Conservation (phyloP, 1,140 invertebrate species). For the Lucilia cuprina region DNA sequence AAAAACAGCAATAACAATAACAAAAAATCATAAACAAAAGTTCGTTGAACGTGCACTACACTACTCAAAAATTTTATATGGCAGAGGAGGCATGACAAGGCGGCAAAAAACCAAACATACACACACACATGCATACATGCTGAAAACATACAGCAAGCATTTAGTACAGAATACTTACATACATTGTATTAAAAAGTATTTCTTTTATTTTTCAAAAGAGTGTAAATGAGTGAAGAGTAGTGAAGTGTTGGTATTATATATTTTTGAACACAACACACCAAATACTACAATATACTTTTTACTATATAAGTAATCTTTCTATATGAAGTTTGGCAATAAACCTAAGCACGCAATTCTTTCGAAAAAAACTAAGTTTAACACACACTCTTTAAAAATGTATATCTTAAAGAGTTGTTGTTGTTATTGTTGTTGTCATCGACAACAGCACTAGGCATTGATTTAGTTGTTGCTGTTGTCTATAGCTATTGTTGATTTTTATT, state of each 20-base stretch:
- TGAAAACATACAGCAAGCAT: neutral
- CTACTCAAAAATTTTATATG: neutral
- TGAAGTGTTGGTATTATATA: neutral
- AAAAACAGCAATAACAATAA: neutral
- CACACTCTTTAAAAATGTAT: neutral
- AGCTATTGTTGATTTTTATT: neutral
- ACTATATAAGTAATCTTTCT: neutral
- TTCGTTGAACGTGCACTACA: slow-evolving; percentile 35
- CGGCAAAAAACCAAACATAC: neutral
- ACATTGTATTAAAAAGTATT: slow-evolving; percentile 2
- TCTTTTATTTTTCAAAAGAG: neutral
- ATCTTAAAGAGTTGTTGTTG: neutral
- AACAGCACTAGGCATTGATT: neutral
- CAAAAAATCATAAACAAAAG: slow-evolving; percentile 27
- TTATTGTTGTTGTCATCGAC: neutral
- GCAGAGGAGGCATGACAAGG: no score
- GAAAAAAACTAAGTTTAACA: neutral
- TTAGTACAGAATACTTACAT: neutral
- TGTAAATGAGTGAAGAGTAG: neutral
- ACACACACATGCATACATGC: neutral
- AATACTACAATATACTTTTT: no score
- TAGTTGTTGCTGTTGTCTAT: neutral
- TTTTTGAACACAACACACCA: neutral
- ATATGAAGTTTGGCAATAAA: slow-evolving; percentile 11
- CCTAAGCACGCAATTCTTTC: neutral